Base-by-base conservation (phyloP, 1,140 invertebrate genomes). In the Andrena cerasifolii region DNA sequence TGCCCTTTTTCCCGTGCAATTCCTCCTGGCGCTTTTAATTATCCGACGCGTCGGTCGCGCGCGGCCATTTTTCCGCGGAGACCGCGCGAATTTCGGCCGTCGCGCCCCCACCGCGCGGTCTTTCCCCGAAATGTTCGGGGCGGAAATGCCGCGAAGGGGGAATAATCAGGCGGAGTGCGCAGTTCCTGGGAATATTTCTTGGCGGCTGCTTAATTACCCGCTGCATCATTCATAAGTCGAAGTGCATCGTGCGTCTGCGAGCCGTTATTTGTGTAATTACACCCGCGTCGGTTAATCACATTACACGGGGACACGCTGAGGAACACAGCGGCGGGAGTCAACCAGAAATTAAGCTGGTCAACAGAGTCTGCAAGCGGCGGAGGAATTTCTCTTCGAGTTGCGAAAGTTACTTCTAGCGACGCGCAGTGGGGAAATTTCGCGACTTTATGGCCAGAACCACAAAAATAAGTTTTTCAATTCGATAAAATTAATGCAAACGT, bases 1-100 rank as follows among this genome's bases (percentile, higher is more conserved):
- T 72, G 45, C 47, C 56, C 40, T 56, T 71, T 71, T 45, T 24
- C n/a, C 24, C 26, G 45, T 3, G 36, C 16, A 59, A 80, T 82
- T 33, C 68, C 43, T 76, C 62, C 31, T 43, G 63, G 47, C 45
- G 63, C 62, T 62, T 58, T 71, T 77, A 71, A 78, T 82, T 70
- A 82, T 58, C 58, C 59, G 59, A 76, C 63, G 49, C 71, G 49
- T 68, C 12, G 63, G 10, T 49, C 53, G 28, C 51, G 51, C 56
- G 28, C 24, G 24, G 18, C 8, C n/a, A 18, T 7, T 51, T 21
- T 51, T 24, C n/a, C 21, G 49, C 45, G 45, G 16, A 45, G 45
- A n/a, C n/a, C 16, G 3, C 4, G 10, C 3, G 0, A n/a, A 47
- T 31, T 63, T 28, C 12, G 24, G 10, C 47, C 18, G 10, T 40